These are phyloP conservation scores for Ophioninae sp. DNA, from an alignment of 2,888 invertebrate species.

Conservation along the genomic window DNA sequence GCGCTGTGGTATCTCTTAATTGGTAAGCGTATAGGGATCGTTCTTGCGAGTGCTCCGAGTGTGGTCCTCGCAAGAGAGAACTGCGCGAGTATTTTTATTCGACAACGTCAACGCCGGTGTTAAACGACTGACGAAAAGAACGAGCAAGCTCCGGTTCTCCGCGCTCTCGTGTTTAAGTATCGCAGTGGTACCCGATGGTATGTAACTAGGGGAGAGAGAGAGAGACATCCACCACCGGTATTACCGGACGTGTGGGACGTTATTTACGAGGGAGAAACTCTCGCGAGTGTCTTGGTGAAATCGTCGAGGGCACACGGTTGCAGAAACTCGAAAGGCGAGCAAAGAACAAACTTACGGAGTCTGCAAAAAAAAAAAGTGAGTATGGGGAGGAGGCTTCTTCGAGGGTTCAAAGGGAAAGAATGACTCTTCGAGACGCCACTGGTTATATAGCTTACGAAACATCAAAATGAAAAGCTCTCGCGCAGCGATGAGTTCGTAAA, in stretches of 20 bases:
- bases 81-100: constrained; percentile 76
- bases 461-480: constrained; percentile 55
- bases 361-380: constrained; percentile 47
- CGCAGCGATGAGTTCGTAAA: constrained; percentile 37
- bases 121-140: constrained; percentile 79
- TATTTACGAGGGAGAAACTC: constrained; percentile 71
- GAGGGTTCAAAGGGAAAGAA: constrained; percentile 54
- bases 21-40: constrained; percentile 59
- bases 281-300: constrained; percentile 7
- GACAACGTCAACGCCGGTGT: constrained; percentile 76
- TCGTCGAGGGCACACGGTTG: constrained; percentile 34
- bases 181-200: constrained; percentile 35
- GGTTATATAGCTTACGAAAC: constrained; percentile 40
- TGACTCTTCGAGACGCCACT: constrained; percentile 24
- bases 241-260: constrained; percentile 67
- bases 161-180: constrained; percentile 19
- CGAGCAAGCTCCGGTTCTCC: constrained; percentile 66
- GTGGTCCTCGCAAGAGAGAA: constrained; percentile 71
- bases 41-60: constrained; percentile 66
- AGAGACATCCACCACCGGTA: constrained; percentile 51
- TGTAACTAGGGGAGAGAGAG: constrained; percentile 15
- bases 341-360: constrained; percentile 31
- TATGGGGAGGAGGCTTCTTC: constrained; percentile 20
- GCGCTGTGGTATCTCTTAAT: constrained; percentile 71
- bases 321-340: constrained; percentile 18